Conservation (phyloP, 1,140 invertebrate species). For the Macrotrachela quadricornifera region DNA sequence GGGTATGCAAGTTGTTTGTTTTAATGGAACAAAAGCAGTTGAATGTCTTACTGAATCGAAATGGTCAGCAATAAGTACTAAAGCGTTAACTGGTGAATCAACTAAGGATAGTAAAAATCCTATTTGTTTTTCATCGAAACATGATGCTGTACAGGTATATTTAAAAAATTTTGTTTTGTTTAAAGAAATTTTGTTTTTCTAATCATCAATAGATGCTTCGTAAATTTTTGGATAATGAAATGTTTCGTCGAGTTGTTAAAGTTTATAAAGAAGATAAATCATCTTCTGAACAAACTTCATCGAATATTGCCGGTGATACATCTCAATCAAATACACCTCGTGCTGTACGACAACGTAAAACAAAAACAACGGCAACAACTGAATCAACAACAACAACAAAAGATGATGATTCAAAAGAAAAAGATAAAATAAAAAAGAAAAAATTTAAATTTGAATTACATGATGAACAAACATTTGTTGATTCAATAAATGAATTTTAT, state of each 20-base stretch:
- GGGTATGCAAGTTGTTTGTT: slow-evolving; percentile 85
- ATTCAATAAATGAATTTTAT: slow-evolving; percentile 59
- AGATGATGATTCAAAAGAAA: not conserved
- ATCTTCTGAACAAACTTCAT: slow-evolving; percentile 19
- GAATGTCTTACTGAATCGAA: slow-evolving; percentile 73
- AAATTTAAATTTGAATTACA: slow-evolving; percentile 77
- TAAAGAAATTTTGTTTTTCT: too few relatives aligned
- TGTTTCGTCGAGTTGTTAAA: slow-evolving; percentile 67
- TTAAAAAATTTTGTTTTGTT: too few relatives aligned
- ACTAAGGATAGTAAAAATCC: too few relatives aligned
- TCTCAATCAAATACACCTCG: not conserved
- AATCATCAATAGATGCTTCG: too few relatives aligned
- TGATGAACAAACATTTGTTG: slow-evolving; percentile 72
- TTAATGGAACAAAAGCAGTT: slow-evolving; percentile 72
- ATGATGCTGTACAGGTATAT: too few relatives aligned
- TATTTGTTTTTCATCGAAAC: too few relatives aligned
- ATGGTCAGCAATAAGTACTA: slow-evolving; percentile 34
- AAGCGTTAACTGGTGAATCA: too few relatives aligned
- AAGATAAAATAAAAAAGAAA: slow-evolving; percentile 31
- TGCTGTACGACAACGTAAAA: not conserved
- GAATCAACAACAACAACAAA: not conserved
- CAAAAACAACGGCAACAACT: not conserved
- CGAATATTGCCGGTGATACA: slow-evolving; percentile 10
- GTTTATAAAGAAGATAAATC: slow-evolving; percentile 18
- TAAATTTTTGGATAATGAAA: slow-evolving; percentile 57